Evolutionary conservation across 2,797 vertebrate genomes (phyloP), one percentile per base, ranked within the genome.

Genomic region (Anniella stebbinsi): DNA sequence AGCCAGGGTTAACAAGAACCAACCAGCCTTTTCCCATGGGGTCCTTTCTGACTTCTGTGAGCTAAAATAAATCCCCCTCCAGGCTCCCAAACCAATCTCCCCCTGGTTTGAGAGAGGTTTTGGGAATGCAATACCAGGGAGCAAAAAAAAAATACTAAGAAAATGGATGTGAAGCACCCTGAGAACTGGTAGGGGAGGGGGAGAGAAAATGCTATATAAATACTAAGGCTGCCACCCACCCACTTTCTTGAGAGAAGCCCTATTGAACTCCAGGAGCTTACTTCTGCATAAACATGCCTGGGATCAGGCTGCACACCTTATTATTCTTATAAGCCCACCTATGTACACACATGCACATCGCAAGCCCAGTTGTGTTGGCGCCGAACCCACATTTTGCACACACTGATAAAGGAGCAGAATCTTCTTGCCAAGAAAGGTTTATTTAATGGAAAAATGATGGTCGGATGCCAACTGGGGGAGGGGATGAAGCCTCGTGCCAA

Each of bases 351-450:
- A 7, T 23, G 45, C 21, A 48, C 30, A 21, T 63, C 12, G 21
- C 17, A 80, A 33, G 36, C 45, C 70, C 30, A 57, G 89, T 57
- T 90, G 60, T 54, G 60, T 28, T 76, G 80, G 80, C 60, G 8
- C n/a, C 8, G 9, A n/a, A 84, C 57, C 66, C 1, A 30, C 54
- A 28, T 60, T 87, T 90, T 90, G 85, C 85, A 83, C 48, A 69
- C 7, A 4, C 80, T 54, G 80, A 89, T 86, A 78, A 72, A 89
- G 63, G 75, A 87, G 23, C 60, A 48, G 36, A 67, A 25, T 8
- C 0, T 33, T 28, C 23, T 0, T 0, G 88, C 87, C 89, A 76
- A 73, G 63, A 36, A 54, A 6, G 38, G 28, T 13, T 90, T 18
- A n/a, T 81, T 57, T 77, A 38, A 15, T 69, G 30, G 87, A 48